Evolutionary conservation across 2,113 vertebrate genomes (phyloP), one percentile per base, ranked within the genome.

Genomic region (Micromys minutus): DNA sequence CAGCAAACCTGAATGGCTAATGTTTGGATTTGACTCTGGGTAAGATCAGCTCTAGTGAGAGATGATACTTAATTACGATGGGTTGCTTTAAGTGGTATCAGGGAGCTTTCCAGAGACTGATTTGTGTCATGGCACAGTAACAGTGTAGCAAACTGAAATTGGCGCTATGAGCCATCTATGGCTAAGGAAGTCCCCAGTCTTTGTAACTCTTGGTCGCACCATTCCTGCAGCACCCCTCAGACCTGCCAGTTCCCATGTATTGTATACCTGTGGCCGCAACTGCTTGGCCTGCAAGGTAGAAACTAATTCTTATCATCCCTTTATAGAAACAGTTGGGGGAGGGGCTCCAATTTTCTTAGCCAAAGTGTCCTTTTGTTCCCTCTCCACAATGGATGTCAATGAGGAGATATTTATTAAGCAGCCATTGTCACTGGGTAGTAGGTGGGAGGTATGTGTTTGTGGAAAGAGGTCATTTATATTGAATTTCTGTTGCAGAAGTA

Each of bases 301-400:
- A 85, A 90, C 1, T 1, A 89, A 95, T 80, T 71, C 47, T 57
- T 24, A 61, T 4, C 17, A 34, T 13, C 6, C 22, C 36, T 90
- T 94, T 10, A 69, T 0, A 80, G 67, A 36, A 80, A 85, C 91
- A 57, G 31, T 24, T 45, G 42, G n/a, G 36, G 9, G 19, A 24
- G 24, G 34, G 31, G 4, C 10, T 13, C 81, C 76, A 22, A 13
- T 36, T 9, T 75, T 77, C 57, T n/a, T 7, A 63, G 69, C 31
- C 0, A 0, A 72, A 76, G 42, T 3, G 15, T 36, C 8, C 8
- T 39, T 72, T 84, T 87, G 13, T 75, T 50, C 3, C 55, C 16
- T 76, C 45, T 94, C 69, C 87, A 34, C 81, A 94, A 83, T 19
- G n/a, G 24, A 91, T 77, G 36, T 96, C 45, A 65, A 95, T 61